These are phyloP conservation scores for Halcyon senegalensis DNA, from an alignment of 2,113 vertebrate species.

Conservation along the genomic window DNA sequence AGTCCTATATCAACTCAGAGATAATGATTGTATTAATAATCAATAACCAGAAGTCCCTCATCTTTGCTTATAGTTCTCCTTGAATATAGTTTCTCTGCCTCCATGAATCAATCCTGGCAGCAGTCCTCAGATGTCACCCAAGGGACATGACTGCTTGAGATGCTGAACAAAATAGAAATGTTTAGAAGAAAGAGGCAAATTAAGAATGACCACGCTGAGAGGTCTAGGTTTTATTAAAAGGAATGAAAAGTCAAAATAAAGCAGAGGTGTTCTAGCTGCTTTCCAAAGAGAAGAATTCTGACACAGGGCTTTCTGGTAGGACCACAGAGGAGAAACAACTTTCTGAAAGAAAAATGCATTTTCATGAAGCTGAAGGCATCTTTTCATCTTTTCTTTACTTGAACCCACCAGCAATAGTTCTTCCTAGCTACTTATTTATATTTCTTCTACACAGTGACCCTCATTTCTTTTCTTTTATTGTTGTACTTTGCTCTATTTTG, in stretches of 20 bases:
- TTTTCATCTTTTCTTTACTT: background rate
- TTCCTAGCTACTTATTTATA: background rate
- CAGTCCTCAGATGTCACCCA: background rate
- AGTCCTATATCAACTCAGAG: background rate
- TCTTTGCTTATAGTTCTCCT: background rate
- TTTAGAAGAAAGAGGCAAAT: background rate
- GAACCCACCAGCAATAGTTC: background rate
- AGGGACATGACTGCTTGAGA: background rate
- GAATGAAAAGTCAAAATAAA: background rate
- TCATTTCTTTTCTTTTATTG: background rate
- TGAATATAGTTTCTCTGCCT: background rate
- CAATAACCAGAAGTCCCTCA: background rate
- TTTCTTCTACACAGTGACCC: background rate
- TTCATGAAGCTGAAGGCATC: background rate
- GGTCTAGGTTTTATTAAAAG: background rate
- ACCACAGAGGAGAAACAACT: background rate
- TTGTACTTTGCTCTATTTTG: background rate
- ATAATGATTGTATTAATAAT: background rate
- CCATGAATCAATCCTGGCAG: background rate
- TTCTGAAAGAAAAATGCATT: background rate
- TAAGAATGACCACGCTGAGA: background rate
- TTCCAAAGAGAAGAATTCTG: background rate
- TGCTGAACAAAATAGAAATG: background rate
- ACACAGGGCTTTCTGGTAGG: background rate
- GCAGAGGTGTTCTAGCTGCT: background rate